Evolutionary conservation across 2,888 invertebrate species (phyloP), one percentile per base, ranked within the genome.

Genomic region (Oligia strigilis): DNA sequence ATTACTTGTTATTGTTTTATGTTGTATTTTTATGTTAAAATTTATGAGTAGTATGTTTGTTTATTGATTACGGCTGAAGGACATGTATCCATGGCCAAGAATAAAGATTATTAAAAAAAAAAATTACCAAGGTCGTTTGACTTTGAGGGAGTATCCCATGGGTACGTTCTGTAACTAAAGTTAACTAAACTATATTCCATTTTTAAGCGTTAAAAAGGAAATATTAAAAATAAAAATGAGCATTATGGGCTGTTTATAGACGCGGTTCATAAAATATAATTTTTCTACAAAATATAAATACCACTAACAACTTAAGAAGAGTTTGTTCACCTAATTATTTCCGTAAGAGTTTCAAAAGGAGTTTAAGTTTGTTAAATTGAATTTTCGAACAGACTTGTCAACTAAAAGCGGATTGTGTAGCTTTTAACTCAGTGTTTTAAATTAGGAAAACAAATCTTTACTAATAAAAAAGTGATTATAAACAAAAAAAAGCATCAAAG

Each of bases 371-470:
- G 2, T 46, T 19, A 0, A 23, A 40, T 74, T 46, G 0, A 23
- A 29, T 43, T 65, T 77, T 55, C 13, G 77, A 80, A 80, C 78
- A 11, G 49, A 66, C 1, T 8, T 77, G 40, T 72, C 60, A 65
- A 49, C 5, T 36, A 13, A 66, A 64, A 64, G 11, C 52, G 81
- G 46, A 19, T 3, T 55, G 17, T n/a, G 19, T 17, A 13, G 4
- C 23, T 29, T 29, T 29, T 29, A 29, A 1, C 29, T 65, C 9
- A 46, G 40, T 58, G 17, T 60, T 65, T 1, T 6, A 29, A 43
- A 43, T 0, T 77, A 23, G 0, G 70, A 76, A 84, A 79, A 71
- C 84, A 71, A 70, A 40, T 36, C 40, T 17, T 5, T 23, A 14
- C 29, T 29, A 29, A 29, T 29, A 29, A 29, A 64, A 14, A 67